A percentile compares a stretch with the other conserved stretches of the same genome.
phyloP scores from a whole-genome alignment of 2,888 invertebrate genomes.

The Clepsis dumicolana region DNA sequence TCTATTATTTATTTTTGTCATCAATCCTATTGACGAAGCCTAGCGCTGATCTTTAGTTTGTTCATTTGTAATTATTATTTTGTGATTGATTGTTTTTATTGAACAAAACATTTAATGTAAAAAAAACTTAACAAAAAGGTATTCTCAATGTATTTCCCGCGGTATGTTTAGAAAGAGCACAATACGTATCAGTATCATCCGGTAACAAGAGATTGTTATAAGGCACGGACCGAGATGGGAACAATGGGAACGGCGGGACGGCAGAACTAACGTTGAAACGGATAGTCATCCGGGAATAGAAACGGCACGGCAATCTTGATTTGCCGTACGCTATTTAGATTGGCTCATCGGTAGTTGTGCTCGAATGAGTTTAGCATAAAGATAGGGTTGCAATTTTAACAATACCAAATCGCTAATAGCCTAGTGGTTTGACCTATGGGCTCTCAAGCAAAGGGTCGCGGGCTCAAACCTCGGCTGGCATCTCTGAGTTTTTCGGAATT shows the following conservation, averaged over 20 bases:
- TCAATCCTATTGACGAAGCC: too few relatives aligned
- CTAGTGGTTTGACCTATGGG: too few relatives aligned
- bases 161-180: conserved; percentile 18
- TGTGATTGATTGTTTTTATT: too few relatives aligned
- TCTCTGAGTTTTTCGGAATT: too few relatives aligned
- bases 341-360: conserved; percentile 16
- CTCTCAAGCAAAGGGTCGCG: too few relatives aligned
- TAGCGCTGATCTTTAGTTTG: too few relatives aligned
- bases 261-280: conserved; percentile 29
- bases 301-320: conserved; percentile 36
- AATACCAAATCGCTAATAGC: not conserved
- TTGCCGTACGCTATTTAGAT: conserved; percentile 29
- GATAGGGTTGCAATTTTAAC: not conserved
- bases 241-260: conserved; percentile 36
- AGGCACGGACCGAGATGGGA: conserved; percentile 33
- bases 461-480: too few relatives aligned
- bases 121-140: not conserved
- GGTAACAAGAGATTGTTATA: conserved; percentile 34
- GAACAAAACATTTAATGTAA: too few relatives aligned
- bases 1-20: too few relatives aligned
- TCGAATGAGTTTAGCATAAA: not conserved
- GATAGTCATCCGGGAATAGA: conserved; percentile 41
- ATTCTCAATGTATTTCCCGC: not conserved
- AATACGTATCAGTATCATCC: conserved; percentile 36
- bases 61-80: too few relatives aligned